A percentile compares a stretch with the other conserved stretches of the same genome.
These are phyloP conservation scores for Brachyalestes nurse DNA, from an alignment of 2,797 vertebrate species.

Conservation along the genomic window DNA sequence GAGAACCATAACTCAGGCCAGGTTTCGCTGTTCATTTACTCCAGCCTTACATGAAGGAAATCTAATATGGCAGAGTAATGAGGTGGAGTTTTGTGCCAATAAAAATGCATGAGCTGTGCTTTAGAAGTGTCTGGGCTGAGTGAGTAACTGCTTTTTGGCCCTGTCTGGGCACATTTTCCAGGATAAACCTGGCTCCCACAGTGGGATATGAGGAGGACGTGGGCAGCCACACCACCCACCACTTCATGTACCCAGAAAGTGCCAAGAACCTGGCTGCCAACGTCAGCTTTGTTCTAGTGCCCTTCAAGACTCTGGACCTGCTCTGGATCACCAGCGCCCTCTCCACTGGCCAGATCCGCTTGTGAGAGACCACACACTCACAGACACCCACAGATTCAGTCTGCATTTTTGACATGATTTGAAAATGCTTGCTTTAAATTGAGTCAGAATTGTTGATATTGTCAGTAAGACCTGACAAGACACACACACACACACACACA, in stretches of 20 bases:
- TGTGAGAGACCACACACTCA: slow-evolving; percentile 79
- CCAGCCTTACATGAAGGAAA: slow-evolving; percentile 14
- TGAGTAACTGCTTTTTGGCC: slow-evolving; percentile 17
- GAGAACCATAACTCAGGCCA: not conserved
- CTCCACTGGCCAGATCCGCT: slow-evolving; percentile 95
- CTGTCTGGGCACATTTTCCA: slow-evolving; percentile 61
- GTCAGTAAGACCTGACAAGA: no score
- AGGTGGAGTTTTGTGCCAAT: not conserved
- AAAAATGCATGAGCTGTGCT: slow-evolving; percentile 17
- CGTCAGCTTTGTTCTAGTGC: slow-evolving; percentile 95
- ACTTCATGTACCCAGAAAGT: slow-evolving; percentile 99
- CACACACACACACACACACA: slow-evolving; percentile 32
- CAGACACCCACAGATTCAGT: slow-evolving; percentile 13
- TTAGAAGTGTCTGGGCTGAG: slow-evolving; percentile 8
- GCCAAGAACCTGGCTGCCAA: slow-evolving; percentile 97
- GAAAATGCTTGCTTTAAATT: not conserved
- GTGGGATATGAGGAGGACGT: slow-evolving; percentile 94
- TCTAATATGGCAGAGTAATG: slow-evolving; percentile 20
- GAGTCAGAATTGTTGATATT: no score
- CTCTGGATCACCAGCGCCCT: slow-evolving; percentile 98
- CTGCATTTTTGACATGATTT: not conserved
- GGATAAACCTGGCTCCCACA: slow-evolving; percentile 97
- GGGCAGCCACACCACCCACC: slow-evolving; percentile 92
- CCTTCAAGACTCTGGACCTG: slow-evolving; percentile 97
- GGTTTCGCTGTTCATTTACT: slow-evolving; percentile 19